Evolutionary conservation across 92 coral and sea anemone genomes (phyloP).

Genomic region (Plumapathes pennacea): DNA sequence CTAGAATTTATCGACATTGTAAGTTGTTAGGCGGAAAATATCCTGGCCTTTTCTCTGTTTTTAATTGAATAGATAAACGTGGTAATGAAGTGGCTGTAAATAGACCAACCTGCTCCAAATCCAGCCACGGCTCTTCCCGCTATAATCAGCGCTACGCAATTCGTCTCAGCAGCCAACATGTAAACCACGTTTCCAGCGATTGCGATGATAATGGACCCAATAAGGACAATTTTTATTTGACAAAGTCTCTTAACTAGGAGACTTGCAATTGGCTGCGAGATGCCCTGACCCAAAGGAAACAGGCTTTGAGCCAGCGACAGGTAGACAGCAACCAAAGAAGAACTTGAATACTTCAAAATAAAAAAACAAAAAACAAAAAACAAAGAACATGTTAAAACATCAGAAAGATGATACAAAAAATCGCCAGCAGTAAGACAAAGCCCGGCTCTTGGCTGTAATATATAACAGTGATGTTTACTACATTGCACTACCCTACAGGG

Average conservation of each 20-base stretch:
- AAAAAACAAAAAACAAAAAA: too few relatives aligned
- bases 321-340: slow-evolving; percentile 17
- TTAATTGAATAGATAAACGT: too few relatives aligned
- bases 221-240: slow-evolving; percentile 50
- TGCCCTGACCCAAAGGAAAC: slow-evolving; percentile 70
- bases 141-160: slow-evolving; percentile 51
- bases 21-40: too few relatives aligned
- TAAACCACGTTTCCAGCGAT: slow-evolving; percentile 64
- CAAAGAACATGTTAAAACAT: too few relatives aligned
- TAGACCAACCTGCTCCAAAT: slow-evolving; percentile 60
- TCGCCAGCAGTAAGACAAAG: too few relatives aligned
- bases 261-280: slow-evolving; percentile 70
- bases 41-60: too few relatives aligned
- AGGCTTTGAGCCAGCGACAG: slow-evolving; percentile 70
- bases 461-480: too few relatives aligned
- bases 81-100: neutral
- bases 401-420: too few relatives aligned
- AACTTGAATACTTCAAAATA: neutral
- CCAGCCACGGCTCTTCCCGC: slow-evolving; percentile 70
- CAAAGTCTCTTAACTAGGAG: slow-evolving; percentile 56
- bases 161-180: slow-evolving; percentile 52
- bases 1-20: too few relatives aligned
- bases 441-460: too few relatives aligned
- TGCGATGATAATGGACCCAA: slow-evolving; percentile 58
- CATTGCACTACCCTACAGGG: too few relatives aligned